These are phyloP conservation scores for Drosophila kohkoa DNA, from an alignment of 1,140 invertebrate genomes.

Conservation along the genomic window DNA sequence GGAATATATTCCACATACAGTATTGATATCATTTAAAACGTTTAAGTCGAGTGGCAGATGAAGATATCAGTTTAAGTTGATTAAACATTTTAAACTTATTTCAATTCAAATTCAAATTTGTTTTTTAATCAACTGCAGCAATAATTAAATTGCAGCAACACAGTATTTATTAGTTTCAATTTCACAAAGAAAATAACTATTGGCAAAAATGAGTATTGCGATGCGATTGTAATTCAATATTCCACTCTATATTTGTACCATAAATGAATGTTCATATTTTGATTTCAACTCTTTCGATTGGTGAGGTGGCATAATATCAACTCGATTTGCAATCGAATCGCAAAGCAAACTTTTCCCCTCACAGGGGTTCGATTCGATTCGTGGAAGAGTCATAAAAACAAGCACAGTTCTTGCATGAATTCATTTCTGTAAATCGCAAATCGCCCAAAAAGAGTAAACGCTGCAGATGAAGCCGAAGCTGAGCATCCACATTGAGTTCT, in stretches of 20 bases:
- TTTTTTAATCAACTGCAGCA: too few species aligned
- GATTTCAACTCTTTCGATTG: background rate
- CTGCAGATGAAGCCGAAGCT: background rate
- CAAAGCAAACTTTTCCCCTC: background rate
- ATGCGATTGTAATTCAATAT: too few species aligned
- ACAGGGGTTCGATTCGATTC: background rate
- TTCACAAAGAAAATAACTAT: too few species aligned
- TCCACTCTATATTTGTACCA: background rate
- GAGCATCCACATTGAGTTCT: constrained; percentile 9
- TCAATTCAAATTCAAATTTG: too few species aligned
- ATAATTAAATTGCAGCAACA: too few species aligned
- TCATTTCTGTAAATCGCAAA: constrained; percentile 1
- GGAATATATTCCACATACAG: too few species aligned
- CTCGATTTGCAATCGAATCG: constrained; percentile 4
- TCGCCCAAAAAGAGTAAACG: constrained; percentile 26
- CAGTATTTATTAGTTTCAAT: too few species aligned
- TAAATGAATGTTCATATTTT: background rate
- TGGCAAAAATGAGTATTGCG: too few species aligned
- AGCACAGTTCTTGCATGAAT: constrained; percentile 3
- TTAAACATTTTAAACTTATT: too few species aligned
- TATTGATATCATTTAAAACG: too few species aligned
- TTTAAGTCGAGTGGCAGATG: too few species aligned
- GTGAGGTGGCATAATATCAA: constrained; percentile 4
- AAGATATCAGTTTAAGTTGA: too few species aligned
- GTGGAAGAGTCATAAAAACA: constrained; percentile 1